Evolutionary conservation across 1,140 invertebrate species (phyloP), one percentile per base, ranked within the genome.

Genomic region (Riptortus pedestris): DNA sequence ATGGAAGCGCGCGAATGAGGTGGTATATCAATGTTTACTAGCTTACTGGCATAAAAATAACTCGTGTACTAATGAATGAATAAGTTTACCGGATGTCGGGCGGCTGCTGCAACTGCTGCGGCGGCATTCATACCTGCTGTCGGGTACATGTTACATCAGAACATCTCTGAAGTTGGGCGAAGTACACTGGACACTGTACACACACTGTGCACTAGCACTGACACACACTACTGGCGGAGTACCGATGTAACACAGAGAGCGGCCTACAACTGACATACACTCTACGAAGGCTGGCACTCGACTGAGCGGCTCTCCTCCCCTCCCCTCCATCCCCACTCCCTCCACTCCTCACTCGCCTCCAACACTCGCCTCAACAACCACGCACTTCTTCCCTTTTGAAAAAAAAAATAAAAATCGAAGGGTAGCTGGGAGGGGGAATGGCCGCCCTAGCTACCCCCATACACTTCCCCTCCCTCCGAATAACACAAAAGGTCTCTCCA

Each of bases 51-150:
- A n/a, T n/a, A n/a, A n/a, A n/a, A n/a, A n/a, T n/a, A n/a, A n/a
- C n/a, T n/a, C n/a, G n/a, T n/a, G n/a, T n/a, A n/a, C n/a, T n/a
- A n/a, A n/a, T n/a, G n/a, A n/a, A n/a, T n/a, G n/a, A n/a, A n/a
- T n/a, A n/a, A n/a, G n/a, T n/a, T 66, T 67, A 72, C 71, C 67
- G 71, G 71, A 65, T 72, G 71, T 59, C 71, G 65, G 31, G 70
- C 67, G 47, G 70, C 71, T 43, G 70, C 70, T 45, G 70, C 70
- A 60, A 70, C 70, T 60, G 71, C 71, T 61, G 71, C 71, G 65
- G 69, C 69, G 55, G 70, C 69, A 68, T 71, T 72, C 67, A 69
- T 72, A 31, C 69, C 69, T 65, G 70, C 65, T 60, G 67, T 66
- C 1, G 71, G 70, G 71, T 71, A 72, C 71, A 72, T 72, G 38